Evolutionary conservation across 1,140 invertebrate genomes (phyloP), one percentile per base, ranked within the genome.

Genomic region (Eupristina koningsbergeri): DNA sequence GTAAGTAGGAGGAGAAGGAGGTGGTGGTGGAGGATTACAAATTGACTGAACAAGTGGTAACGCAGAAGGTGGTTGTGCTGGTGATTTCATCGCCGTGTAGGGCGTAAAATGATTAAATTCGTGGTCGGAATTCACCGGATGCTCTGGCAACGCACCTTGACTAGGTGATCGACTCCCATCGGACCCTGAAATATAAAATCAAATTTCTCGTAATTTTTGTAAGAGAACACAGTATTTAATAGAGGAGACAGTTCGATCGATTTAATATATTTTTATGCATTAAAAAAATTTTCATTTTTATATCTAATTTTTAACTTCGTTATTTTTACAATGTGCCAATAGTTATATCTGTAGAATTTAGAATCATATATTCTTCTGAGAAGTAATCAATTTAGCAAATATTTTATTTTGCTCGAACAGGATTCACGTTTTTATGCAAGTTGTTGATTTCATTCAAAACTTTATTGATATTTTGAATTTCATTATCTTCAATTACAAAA

Each of bases 11-110:
- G 88, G 87, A 13, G 88, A 88, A 5, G 86, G 88, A n/a, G 90
- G 90, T 5, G 88, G 88, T 17, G 87, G 87, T 13, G 88, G 90
- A 53, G 90, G 90, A 87, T 91, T 91, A 67, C 90, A 91, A 80
- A 91, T 90, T 17, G 90, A 91, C 61, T 90, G 89, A 85, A 91
- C 90, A 74, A 91, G 86, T 26, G 89, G 90, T 69, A 88, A 85
- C 26, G 82, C 76, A 6, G 77, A 29, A 67, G 88, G 88, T 8
- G 82, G 75, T 6, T 74, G 81, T 34, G 89, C 87, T 61, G 89
- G 88, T 63, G 89, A 88, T 85, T 91, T 91, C 81, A 89, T 90
- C 79, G 85, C 83, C n/a, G 87, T 85, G 61, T 90, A 90, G 2
- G 86, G 87, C n/a, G 88, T 41, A 31, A 67, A 36, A 19, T 63